Base-by-base conservation (phyloP, 2,888 invertebrate genomes). In the Pammene aurita region DNA sequence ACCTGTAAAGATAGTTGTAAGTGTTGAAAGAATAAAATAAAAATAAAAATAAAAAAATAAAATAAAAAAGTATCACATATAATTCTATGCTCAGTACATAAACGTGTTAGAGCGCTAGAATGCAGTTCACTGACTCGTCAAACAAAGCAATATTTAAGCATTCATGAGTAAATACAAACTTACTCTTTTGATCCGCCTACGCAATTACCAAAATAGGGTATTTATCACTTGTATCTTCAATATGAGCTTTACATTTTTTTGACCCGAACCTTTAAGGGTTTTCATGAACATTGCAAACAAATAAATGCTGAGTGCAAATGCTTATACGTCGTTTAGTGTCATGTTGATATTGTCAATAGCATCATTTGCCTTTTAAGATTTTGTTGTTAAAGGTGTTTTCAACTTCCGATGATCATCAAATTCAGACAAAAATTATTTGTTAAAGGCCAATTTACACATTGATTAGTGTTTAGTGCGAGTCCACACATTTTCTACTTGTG, bases 191-290 rank as follows among this genome's bases (percentile, higher is more conserved):
- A 13, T 26, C 44, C 52, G n/a, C 62, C 52, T 63, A 63, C 63
- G 11, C 34, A 54, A 34, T 44, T 41, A 38, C 54, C 44, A 16
- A 54, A 42, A 54, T 42, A 54, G 34, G 63, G 42, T 50, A 26
- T 26, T 62, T 50, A 62, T 56, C 2, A 56, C 10, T 14, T 52
- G 26, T 38, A 56, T 38, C 14, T 57, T 41, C 56, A 56, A 38
- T 10, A 14, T 55, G 14, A 38, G 6, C 38, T 57, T 41, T 57
- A 42, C 55, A 55, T 7, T n/a, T 44, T 57, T 44, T 6, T 26
- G 11, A 41, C 18, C 16, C 26, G 11, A 42, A 9, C 57, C 57
- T 44, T 58, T 44, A 26, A 38, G 35, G 10, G 38, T 10, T 9
- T 55, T 18, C 14, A 14, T 55, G 10, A 38, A 7, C 18, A 9